phyloP scores from a whole-genome alignment of 2,888 invertebrate genomes.

The Cosmopolites sordidus region DNA sequence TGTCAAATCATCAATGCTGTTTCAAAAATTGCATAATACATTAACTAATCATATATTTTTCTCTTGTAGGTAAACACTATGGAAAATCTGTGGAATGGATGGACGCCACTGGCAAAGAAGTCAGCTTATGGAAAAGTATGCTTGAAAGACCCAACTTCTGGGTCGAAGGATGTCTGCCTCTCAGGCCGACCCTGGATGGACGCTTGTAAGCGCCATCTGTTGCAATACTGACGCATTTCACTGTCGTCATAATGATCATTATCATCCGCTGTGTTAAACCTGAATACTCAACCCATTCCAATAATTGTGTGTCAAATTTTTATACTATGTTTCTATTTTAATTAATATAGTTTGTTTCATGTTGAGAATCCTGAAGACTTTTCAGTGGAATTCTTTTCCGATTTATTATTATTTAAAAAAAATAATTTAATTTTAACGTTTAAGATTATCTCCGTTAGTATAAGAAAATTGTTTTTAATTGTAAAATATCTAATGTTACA shows the following conservation, averaged over 20 bases:
- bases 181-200: conserved; percentile 73
- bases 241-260: no score
- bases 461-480: conserved; percentile 19
- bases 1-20: no score
- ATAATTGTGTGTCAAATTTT: conserved; percentile 21
- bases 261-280: not conserved
- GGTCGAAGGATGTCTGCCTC: conserved; percentile 90
- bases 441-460: conserved; percentile 13
- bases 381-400: not conserved
- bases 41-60: not conserved
- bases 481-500: conserved; percentile 39
- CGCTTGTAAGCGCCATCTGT: conserved; percentile 37
- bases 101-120: conserved; percentile 89
- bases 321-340: conserved; percentile 5
- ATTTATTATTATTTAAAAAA: conserved; percentile 1
- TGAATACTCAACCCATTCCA: conserved; percentile 29
- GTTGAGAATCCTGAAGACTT: no score
- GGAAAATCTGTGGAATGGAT: conserved; percentile 89
- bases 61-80: conserved; percentile 69
- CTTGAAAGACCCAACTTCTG: conserved; percentile 90
- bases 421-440: conserved; percentile 16
- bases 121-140: conserved; percentile 91
- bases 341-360: not conserved
- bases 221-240: not conserved
- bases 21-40: no score